Base-by-base conservation (phyloP, 2,113 vertebrate genomes). In the Albula glossodonta region DNA sequence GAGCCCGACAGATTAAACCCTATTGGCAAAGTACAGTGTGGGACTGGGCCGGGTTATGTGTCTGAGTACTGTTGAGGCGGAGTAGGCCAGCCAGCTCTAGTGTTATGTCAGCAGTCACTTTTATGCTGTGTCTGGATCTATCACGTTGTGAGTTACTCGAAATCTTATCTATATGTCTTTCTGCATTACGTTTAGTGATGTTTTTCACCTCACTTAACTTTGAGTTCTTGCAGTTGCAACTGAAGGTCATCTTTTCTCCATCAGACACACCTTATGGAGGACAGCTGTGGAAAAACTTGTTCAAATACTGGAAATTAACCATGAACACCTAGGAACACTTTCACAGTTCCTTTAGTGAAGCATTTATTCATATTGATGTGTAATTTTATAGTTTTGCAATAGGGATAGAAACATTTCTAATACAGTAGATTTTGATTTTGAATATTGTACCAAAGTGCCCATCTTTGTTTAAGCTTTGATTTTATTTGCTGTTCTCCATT, bases 131-230 rank as follows among this genome's bases (percentile, higher is more conserved):
- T 86, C 90, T 86, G 90, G 89, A 82, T 92, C 88, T 85, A 86
- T 91, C 89, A 91, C 88, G 89, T 89, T 88, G 78, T 25, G 57
- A 80, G 87, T 89, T 88, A 22, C 91, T 88, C 90, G 88, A 91
- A 89, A 91, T 94, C 92, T 92, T 92, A 95, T 93, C 91, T 92
- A 49, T 6, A 86, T 90, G 88, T 88, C 91, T 89, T 90, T 92
- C 89, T 88, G 90, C 88, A 87, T 93, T 90, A 89, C 79, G 22
- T 88, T 91, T 88, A 66, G 51, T 86, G 2, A 57, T 57, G 11
- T 22, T 12, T 56, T 52, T 82, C 31, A 57, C 52, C 81, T 52
- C 81, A 51, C 51, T 91, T 87, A 90, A 91, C 90, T 83, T 89
- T 85, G 13, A 80, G 7, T 15, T 80, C 17, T 17, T 7, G 79